A percentile compares a stretch with the other conserved stretches of the same genome.
Evolutionary conservation across 2,113 vertebrate genomes (phyloP).

Genomic region (Psilopsiagon aurifrons): DNA sequence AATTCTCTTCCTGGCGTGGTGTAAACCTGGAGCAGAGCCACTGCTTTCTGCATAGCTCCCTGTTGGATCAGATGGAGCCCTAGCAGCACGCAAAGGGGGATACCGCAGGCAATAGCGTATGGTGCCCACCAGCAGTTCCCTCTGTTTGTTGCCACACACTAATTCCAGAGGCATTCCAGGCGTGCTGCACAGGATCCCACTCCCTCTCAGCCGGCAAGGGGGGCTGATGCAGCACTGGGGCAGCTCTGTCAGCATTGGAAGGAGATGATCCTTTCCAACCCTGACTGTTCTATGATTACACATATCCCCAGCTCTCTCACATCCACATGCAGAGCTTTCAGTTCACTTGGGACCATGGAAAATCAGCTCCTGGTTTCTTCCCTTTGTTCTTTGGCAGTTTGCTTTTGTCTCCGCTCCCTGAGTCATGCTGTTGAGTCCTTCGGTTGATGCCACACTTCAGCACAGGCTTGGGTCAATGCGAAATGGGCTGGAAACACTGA

Average conservation of each 20-base stretch:
- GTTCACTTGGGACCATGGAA: neutral
- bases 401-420: neutral
- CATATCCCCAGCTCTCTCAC: neutral
- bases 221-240: neutral
- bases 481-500: neutral
- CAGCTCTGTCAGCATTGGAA: neutral
- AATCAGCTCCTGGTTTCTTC: neutral
- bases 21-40: neutral
- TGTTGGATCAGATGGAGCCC: rapidly evolving
- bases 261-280: neutral
- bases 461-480: neutral
- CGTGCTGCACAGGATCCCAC: neutral
- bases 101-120: neutral
- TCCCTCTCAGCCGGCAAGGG: neutral
- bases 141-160: rapidly evolving
- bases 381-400: neutral
- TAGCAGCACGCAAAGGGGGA: rapidly evolving
- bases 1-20: neutral
- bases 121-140: neutral
- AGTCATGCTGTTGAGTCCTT: neutral
- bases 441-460: neutral
- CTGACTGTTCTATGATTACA: neutral
- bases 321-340: rapidly evolving
- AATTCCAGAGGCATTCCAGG: neutral
- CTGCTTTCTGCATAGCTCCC: neutral